These are phyloP conservation scores for Paraescarpia echinospica DNA, from an alignment of 1,140 invertebrate genomes.

Conservation along the genomic window DNA sequence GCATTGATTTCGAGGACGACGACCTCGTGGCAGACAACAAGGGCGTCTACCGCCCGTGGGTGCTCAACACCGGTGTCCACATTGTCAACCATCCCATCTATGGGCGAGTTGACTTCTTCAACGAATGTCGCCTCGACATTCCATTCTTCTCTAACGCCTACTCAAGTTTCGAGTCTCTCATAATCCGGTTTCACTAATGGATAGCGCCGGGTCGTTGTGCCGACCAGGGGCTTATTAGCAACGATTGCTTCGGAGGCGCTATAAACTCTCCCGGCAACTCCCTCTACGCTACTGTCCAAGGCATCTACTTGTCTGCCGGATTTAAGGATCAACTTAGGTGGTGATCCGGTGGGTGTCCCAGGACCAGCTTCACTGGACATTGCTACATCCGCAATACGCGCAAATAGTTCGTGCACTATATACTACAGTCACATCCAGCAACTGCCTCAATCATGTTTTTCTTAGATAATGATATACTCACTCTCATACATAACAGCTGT, in stretches of 20 bases:
- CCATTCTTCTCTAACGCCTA: not conserved
- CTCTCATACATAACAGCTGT: no score
- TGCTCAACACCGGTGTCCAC: not conserved
- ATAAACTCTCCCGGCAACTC: not conserved
- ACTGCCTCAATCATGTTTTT: no score
- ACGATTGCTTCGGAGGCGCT: not conserved
- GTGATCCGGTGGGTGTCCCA: not conserved
- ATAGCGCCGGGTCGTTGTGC: not conserved
- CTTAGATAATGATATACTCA: no score
- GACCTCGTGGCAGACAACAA: not conserved
- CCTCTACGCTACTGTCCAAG: not conserved
- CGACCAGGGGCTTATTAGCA: not conserved
- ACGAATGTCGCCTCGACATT: not conserved
- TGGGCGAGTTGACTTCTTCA: not conserved
- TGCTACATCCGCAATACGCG: no score
- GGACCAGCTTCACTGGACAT: no score
- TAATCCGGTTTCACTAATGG: not conserved
- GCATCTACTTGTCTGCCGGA: not conserved
- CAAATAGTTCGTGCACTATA: no score
- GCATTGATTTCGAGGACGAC: not conserved
- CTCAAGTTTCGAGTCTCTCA: not conserved
- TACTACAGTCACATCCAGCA: no score
- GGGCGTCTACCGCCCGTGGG: not conserved
- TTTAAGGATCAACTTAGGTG: not conserved
- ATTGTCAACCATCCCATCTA: not conserved